Evolutionary conservation across 2,888 invertebrate genomes (phyloP).

Genomic region (Siphonodentalium dalli): DNA sequence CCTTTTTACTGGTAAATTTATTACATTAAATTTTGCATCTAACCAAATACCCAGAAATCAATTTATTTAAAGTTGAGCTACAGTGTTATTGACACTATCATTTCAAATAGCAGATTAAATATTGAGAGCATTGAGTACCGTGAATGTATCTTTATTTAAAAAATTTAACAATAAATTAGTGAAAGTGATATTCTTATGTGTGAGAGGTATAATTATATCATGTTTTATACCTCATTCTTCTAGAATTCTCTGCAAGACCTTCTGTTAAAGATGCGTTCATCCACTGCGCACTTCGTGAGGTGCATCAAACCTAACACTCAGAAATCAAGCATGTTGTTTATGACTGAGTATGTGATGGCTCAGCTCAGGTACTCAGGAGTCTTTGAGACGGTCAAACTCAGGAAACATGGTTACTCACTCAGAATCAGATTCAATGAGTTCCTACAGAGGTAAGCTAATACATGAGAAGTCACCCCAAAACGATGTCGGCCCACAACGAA

Average conservation of each 20-base stretch:
- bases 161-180: too few relatives aligned
- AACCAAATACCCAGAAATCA: too few relatives aligned
- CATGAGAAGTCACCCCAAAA: not conserved
- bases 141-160: too few relatives aligned
- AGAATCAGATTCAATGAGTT: constrained; percentile 48
- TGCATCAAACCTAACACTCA: constrained; percentile 59
- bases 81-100: too few relatives aligned
- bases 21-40: too few relatives aligned
- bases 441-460: constrained; percentile 37
- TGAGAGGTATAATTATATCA: too few relatives aligned
- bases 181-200: too few relatives aligned
- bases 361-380: constrained; percentile 59
- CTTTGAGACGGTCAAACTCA: constrained; percentile 50
- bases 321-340: constrained; percentile 40
- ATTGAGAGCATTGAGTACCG: too few relatives aligned
- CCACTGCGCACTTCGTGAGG: constrained; percentile 52
- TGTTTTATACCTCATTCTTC: constrained; percentile 10
- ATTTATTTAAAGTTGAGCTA: too few relatives aligned
- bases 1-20: too few relatives aligned
- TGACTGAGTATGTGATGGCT: constrained; percentile 44
- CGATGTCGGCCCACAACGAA: too few relatives aligned
- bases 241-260: constrained; percentile 59
- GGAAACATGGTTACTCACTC: constrained; percentile 51
- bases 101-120: too few relatives aligned
- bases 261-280: constrained; percentile 42